phyloP scores from a whole-genome alignment of 1,140 invertebrate genomes.

The Apis laboriosa region DNA sequence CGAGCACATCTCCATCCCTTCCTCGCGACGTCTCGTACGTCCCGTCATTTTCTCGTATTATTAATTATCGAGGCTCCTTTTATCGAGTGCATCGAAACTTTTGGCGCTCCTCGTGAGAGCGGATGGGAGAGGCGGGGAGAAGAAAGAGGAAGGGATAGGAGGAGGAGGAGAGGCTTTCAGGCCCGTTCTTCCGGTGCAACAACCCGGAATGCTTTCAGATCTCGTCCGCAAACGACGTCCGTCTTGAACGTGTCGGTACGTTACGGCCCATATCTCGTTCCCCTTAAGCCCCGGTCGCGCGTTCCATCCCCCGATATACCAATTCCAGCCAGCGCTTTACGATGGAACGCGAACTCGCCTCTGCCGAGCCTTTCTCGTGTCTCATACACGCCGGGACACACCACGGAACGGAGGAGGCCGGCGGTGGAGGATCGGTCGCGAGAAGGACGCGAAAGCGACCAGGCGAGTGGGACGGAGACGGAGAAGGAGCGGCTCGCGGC shows the following conservation, averaged over 20 bases:
- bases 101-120: slow-evolving; percentile 4
- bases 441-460: slow-evolving; percentile 35
- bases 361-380: slow-evolving; percentile 24
- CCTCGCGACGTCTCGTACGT: neutral
- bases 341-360: slow-evolving; percentile 60
- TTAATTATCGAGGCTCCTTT: slow-evolving; percentile 56
- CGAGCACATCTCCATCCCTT: neutral
- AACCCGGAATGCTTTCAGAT: slow-evolving; percentile 38
- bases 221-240: slow-evolving; percentile 32
- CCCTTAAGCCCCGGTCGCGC: slow-evolving; percentile 13
- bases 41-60: slow-evolving; percentile 32
- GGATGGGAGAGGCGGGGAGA: neutral
- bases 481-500: slow-evolving; percentile 7
- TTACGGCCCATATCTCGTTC: slow-evolving; percentile 20
- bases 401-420: slow-evolving; percentile 6
- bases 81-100: slow-evolving; percentile 42
- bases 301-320: slow-evolving; percentile 58
- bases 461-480: slow-evolving; percentile 7
- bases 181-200: slow-evolving; percentile 60
- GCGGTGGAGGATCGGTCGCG: slow-evolving; percentile 7
- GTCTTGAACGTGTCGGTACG: slow-evolving; percentile 24
- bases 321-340: slow-evolving; percentile 60
- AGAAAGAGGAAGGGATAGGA: too few species aligned
- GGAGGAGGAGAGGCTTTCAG: neutral
- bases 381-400: slow-evolving; percentile 4